Base-by-base conservation (phyloP, 2,797 vertebrate genomes). In the Coracias cyanogaster region DNA sequence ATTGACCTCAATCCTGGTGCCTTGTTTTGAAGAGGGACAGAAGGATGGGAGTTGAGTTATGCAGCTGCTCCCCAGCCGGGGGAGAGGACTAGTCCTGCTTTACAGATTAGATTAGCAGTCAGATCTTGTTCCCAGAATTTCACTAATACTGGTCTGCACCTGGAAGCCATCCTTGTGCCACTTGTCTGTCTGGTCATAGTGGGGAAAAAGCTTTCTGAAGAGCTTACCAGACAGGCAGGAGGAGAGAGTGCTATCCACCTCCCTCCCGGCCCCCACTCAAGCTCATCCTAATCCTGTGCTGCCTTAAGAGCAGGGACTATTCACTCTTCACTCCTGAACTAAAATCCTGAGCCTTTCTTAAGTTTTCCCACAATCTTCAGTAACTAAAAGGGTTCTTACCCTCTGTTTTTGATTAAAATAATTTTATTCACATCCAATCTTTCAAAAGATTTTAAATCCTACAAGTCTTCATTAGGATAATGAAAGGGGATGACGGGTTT, bases 281-380 rank as follows among this genome's bases (percentile, higher is more conserved):
- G 60, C 39, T 48, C 31, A 33, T 73, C 26, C 15, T 41, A 62
- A 79, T 60, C 49, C n/a, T 52, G 19, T 0, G 0, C 51, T 78
- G 24, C 28, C 25, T 74, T 12, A 66, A 78, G 49, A 57, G 18
- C 0, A 0, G 7, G 3, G 3, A 62, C 10, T 45, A 3, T 60
- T 93, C n/a, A 11, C 28, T 67, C 17, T 25, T 60, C 12, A 29
- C 9, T 83, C 45, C 69, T 41, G 80, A 78, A 67, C 12, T 74
- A 52, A 86, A 81, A 74, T 54, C 33, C 31, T 65, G 31, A 57
- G 22, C 12, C 26, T 48, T 52, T 72, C 22, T 73, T 41, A 80
- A 67, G 45, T 70, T 83, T 74, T 33, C 35, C 21, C 43, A 37
- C 3, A 33, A 8, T 58, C 39, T 33, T 29, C 26, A 73, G 7